Evolutionary conservation across 2,113 vertebrate genomes (phyloP), one percentile per base, ranked within the genome.

Genomic region (Eurystomus gularis): DNA sequence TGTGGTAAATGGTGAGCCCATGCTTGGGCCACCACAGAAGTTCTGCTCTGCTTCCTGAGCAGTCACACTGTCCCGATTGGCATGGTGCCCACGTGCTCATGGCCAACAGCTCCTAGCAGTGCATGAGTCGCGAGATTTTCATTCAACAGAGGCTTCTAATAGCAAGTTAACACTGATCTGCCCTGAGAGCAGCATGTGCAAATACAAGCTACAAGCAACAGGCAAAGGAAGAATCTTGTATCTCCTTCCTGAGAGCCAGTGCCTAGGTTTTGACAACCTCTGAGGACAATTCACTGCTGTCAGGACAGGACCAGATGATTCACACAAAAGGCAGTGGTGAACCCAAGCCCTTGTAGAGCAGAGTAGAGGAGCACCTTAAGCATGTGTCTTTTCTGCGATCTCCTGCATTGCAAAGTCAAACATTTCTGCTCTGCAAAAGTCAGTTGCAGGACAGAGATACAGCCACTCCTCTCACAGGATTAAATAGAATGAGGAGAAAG

Each of bases 341-440:
- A 78, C 37, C 35, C 60, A 25, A 71, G 44, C 31, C 57, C 51
- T 76, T 7, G 69, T 31, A 39, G 62, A 35, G 44, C 42, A 80
- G 60, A 24, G 33, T 2, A 26, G 58, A 81, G 35, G 31, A 0
- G 0, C 20, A 15, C 8, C 64, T 31, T 44, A 31, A 61, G 28
- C 40, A 31, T 0, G 2, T 5, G 15, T 23, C 3, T 0, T n/a
- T n/a, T 60, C 71, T 44, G 25, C 3, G 0, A 60, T 49, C 39
- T 60, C 46, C 9, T 6, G 44, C 51, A 16, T 54, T 14, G 55
- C 44, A 58, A 75, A 69, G 49, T 57, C 54, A n/a, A 79, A 54
- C 16, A 6, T 52, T 62, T 33, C 37, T 29, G 15, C 54, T 46
- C 71, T 37, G 42, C 37, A 57, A 10, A 51, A 64, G 39, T 29